phyloP scores from a whole-genome alignment of 2,888 invertebrate genomes.

The Pseudococcus longispinus region DNA sequence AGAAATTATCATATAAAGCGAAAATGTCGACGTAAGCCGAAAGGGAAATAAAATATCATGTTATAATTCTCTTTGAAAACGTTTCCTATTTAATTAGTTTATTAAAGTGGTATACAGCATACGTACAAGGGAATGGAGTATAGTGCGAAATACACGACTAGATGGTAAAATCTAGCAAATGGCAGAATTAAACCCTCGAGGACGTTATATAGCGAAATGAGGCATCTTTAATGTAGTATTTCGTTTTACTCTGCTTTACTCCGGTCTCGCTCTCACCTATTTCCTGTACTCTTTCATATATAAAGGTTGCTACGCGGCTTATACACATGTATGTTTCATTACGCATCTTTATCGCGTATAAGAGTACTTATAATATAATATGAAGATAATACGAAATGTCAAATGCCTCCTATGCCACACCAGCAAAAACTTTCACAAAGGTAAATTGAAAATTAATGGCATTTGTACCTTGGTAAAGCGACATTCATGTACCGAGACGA shows the following conservation, averaged over 20 bases:
- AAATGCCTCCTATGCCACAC: not conserved
- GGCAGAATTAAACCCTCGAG: constrained; percentile 42
- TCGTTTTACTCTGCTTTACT: not conserved
- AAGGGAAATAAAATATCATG: constrained; percentile 37
- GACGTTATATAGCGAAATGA: constrained; percentile 5
- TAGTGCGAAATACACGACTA: not conserved
- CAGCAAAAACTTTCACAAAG: not conserved
- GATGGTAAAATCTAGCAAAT: constrained; percentile 20
- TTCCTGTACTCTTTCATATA: not conserved
- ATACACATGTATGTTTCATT: not conserved
- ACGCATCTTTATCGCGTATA: not conserved
- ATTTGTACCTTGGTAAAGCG: not conserved
- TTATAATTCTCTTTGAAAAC: constrained; percentile 41
- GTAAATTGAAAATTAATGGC: not conserved
- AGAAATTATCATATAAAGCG: constrained; percentile 42
- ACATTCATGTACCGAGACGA: not conserved
- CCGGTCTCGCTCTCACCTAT: not conserved
- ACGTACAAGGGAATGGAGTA: not conserved
- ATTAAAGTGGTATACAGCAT: not conserved
- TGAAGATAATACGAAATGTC: not conserved
- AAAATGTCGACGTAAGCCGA: constrained; percentile 41
- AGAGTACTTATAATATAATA: not conserved
- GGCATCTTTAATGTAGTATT: constrained; percentile 32
- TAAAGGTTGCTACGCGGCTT: not conserved
- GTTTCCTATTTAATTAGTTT: constrained; percentile 40